Evolutionary conservation across 2,113 vertebrate species (phyloP).

Genomic region (Thunnus thynnus): DNA sequence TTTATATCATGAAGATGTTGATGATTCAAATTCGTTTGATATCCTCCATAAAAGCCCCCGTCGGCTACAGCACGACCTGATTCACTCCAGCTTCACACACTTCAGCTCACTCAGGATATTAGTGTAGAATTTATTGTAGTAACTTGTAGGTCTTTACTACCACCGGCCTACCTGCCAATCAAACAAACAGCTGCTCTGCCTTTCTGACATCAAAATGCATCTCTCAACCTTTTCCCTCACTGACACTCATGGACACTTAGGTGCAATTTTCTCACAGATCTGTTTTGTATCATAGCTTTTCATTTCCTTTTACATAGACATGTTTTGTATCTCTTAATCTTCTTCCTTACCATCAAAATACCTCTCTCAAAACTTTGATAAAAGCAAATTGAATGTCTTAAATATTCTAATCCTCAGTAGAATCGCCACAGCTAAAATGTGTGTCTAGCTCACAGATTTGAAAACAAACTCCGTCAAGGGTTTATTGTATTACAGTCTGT

Average conservation of each 20-base stretch:
- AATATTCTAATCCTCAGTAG: no score
- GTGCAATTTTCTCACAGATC: no score
- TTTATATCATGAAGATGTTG: slow-evolving; percentile 8
- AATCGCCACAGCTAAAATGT: background rate
- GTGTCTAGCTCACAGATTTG: background rate
- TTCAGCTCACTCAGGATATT: background rate
- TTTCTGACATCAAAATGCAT: background rate
- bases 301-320: no score
- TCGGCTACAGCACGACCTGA: slow-evolving; percentile 6
- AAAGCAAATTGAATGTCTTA: no score
- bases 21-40: slow-evolving; percentile 57
- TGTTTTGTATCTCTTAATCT: no score
- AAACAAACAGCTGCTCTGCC: background rate
- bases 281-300: no score
- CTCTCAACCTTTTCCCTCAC: background rate
- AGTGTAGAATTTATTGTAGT: background rate
- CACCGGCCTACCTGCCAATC: background rate
- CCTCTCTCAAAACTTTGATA: no score
- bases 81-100: background rate
- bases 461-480: background rate
- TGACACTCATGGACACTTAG: no score
- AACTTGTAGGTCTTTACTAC: background rate
- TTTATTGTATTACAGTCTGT: background rate
- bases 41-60: background rate
- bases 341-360: background rate